Base-by-base conservation (phyloP, 2,113 vertebrate species). In the Carassius auratus region DNA sequence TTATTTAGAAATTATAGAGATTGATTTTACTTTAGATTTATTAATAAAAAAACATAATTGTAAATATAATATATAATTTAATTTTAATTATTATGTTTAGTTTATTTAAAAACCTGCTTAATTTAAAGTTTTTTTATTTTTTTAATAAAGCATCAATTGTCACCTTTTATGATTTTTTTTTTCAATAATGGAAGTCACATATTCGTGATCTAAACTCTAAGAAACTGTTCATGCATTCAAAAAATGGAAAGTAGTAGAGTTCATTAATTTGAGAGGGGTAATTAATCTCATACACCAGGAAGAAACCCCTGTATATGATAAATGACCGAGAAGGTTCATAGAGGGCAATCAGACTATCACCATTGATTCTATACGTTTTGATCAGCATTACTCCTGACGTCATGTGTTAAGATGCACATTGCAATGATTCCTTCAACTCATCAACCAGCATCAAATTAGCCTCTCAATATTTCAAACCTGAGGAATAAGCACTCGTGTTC, bases 371-470 rank as follows among this genome's bases (percentile, higher is more conserved):
- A 45, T 21, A 30, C 68, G 14, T 86, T 87, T 84, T 74, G 84
- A 76, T 88, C 71, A 64, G 83, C 85, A 64, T n/a, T 19, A 48
- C 76, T 66, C 79, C 21, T 13, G 61, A 26, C 55, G 14, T 48
- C 26, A 52, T 33, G 61, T 9, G 9, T 57, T 13, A 19, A 78
- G 69, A 59, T 76, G 57, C 66, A 68, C 71, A 73, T n/a, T 21
- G 33, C 76, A 61, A 45, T 74, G 55, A 30, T 85, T 64, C 87
- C 86, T 68, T 59, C 76, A 83, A 38, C 68, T 81, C 57, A 33
- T 69, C 80, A 64, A 73, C 64, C 71, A 71, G 80, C 52, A 86
- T 88, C 86, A 85, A 85, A 85, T 82, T 50, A 85, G 42, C 69
- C 45, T 23, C 81, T 76, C 80, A 21, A 73, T 84, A 86, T 69